A percentile compares a stretch with the other conserved stretches of the same genome.
These are phyloP conservation scores for Corapipo altera DNA, from an alignment of 2,113 vertebrate species.

Conservation along the genomic window DNA sequence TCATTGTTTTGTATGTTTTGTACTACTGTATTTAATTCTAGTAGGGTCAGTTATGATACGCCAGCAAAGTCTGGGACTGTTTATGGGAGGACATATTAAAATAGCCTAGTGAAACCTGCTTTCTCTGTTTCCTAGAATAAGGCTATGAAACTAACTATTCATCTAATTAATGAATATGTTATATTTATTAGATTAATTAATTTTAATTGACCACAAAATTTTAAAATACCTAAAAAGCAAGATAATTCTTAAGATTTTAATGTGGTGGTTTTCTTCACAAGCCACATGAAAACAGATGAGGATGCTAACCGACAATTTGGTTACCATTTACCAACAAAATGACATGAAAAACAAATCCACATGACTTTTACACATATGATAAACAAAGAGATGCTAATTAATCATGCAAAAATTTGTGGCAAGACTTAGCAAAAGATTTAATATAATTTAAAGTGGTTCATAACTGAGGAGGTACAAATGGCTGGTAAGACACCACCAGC, in stretches of 20 bases:
- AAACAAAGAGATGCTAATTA: not conserved
- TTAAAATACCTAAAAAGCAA: not conserved
- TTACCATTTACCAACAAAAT: not conserved
- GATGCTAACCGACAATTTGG: not conserved
- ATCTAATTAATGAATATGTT: not conserved
- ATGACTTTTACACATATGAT: not conserved
- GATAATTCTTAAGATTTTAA: not conserved
- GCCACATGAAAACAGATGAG: not conserved
- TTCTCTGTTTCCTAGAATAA: not conserved
- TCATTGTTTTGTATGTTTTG: not conserved
- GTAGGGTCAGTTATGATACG: not conserved
- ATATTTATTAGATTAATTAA: not conserved
- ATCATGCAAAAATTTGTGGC: not conserved
- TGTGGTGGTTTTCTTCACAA: not conserved
- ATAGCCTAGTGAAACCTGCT: not conserved
- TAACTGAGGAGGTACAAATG: not conserved
- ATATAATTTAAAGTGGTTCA: not conserved
- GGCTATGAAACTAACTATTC: not conserved
- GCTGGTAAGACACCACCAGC: not conserved
- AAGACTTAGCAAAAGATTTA: not conserved
- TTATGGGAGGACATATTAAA: not conserved
- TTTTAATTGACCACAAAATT: not conserved
- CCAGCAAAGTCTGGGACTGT: not conserved
- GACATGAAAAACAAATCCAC: not conserved
- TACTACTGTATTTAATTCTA: not conserved